Evolutionary conservation across 2,797 vertebrate species (phyloP), one percentile per base, ranked within the genome.

Genomic region (Gadopsis marmoratus): DNA sequence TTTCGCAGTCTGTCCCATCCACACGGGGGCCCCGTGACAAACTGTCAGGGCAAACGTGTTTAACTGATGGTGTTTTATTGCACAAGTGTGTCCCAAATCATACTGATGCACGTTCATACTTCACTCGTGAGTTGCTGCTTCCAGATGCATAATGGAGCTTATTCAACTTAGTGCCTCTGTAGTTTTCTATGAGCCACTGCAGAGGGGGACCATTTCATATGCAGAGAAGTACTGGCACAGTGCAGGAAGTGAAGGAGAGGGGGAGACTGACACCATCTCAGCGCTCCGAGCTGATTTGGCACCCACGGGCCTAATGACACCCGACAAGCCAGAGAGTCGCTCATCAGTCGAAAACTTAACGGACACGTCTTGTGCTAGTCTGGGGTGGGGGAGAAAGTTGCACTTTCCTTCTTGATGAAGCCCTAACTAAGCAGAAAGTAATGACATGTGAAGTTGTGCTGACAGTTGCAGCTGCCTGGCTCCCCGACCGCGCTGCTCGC

Each of bases 401-500:
- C 88, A 93, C 91, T 94, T 94, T 92, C 90, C 90, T 86, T 90
- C 88, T 89, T 87, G 92, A 92, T 92, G 93, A 95, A 95, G 92
- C 92, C 94, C 90, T 91, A 94, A 93, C 93, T 95, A 94, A 95
- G 94, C 95, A 95, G 93, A 95, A 94, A 94, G 93, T 94, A 95
- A 95, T 95, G 94, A 93, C 93, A 94, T 95, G 94, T 95, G 95
- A 95, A 95, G 94, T 93, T 94, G 89, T 95, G 95, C 95, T 96
- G 95, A 96, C 95, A 94, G 93, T 86, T 87, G 94, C 95, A 95
- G 92, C 94, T 93, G 94, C 91, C 90, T 73, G 65, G 90, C 89
- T 93, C 92, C 86, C 91, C 84, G 8, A 84, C 86, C 61, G 85
- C 56, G 87, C 75, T 69, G 79, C 86, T 91, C 74, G 86, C 91